A percentile compares a stretch with the other conserved stretches of the same genome.
Evolutionary conservation across 2,888 invertebrate genomes (phyloP).

Genomic region (Dioctria rufipes): DNA sequence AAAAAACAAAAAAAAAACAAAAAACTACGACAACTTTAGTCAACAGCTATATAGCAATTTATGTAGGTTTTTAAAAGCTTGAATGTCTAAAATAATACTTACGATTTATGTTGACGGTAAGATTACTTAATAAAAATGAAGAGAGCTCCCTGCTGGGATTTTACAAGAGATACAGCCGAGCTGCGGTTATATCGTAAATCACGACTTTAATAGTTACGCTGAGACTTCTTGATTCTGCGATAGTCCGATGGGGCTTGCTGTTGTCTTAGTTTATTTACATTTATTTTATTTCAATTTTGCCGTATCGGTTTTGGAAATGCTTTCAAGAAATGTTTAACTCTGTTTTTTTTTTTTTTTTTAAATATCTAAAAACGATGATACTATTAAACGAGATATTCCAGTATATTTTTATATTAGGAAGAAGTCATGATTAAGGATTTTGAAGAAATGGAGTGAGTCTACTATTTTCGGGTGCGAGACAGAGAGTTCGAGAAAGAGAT

Average conservation of each 20-base stretch:
- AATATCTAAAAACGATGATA: no score
- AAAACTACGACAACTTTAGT: conserved; percentile 9
- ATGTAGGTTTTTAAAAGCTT: conserved; percentile 2
- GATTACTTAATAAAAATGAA: conserved; percentile 43
- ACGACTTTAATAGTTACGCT: neutral
- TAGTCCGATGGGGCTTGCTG: neutral
- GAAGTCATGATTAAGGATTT: no score
- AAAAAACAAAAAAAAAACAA: no score
- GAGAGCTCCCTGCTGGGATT: conserved; percentile 34
- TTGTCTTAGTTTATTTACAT: neutral
- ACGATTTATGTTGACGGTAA: conserved; percentile 27
- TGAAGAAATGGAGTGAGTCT: no score
- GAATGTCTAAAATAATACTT: conserved; percentile 28
- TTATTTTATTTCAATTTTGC: no score
- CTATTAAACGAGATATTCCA: no score
- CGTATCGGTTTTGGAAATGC: no score
- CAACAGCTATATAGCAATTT: neutral
- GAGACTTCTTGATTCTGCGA: neutral
- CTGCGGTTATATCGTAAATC: conserved; percentile 7
- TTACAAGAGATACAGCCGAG: conserved; percentile 18
- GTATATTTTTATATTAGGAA: no score
- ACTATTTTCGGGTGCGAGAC: no score
- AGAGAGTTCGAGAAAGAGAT: no score
- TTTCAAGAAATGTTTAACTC: no score
- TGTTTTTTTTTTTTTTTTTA: no score